Evolutionary conservation across 2,797 vertebrate species (phyloP).

Genomic region (Cygnus olor): DNA sequence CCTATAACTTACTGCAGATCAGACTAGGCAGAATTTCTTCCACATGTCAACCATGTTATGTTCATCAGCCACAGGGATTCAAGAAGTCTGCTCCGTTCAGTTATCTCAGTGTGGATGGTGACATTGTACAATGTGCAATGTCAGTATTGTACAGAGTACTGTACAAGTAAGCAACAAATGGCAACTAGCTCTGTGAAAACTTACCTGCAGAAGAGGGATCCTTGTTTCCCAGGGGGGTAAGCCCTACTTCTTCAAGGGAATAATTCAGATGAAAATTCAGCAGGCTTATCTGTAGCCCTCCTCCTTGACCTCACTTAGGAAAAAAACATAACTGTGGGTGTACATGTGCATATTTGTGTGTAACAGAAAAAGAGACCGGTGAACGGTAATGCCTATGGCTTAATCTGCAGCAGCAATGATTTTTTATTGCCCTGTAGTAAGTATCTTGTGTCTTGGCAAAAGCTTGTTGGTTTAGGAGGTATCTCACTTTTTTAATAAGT

Average conservation of each 20-base stretch:
- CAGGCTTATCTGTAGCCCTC: neutral
- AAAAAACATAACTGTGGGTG: neutral
- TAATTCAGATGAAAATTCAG: neutral
- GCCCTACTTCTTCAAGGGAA: neutral
- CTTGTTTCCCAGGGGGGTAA: neutral
- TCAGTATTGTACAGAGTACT: neutral
- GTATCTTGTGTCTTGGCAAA: neutral
- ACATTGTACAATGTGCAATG: neutral
- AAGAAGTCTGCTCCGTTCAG: neutral
- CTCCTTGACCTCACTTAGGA: neutral
- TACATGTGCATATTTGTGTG: neutral
- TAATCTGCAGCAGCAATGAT: neutral
- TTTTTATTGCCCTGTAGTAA: neutral
- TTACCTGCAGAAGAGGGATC: neutral
- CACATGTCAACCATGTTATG: neutral
- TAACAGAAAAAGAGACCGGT: neutral
- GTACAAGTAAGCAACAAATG: neutral
- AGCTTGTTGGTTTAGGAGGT: neutral
- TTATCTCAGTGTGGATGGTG: neutral
- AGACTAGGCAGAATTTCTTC: slow-evolving; percentile 24
- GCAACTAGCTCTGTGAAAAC: neutral
- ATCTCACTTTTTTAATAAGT: neutral
- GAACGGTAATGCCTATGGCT: neutral
- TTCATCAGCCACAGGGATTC: neutral
- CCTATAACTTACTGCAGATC: neutral